Evolutionary conservation across 2,113 vertebrate species (phyloP).

Genomic region (Cryptomyrus ogoouensis): DNA sequence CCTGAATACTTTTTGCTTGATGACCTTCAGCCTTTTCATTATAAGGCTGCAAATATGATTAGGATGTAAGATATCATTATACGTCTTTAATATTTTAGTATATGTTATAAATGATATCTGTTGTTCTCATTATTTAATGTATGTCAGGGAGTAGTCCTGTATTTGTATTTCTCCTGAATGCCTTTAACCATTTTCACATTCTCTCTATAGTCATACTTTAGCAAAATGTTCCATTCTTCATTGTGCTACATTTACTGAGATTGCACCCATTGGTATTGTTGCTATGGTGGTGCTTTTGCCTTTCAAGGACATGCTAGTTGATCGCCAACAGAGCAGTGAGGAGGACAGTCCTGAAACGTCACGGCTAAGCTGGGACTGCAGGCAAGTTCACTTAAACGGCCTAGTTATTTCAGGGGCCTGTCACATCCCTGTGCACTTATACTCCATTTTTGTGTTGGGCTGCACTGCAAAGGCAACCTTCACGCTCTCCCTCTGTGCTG

Average conservation of each 20-base stretch:
- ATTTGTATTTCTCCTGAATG: not conserved
- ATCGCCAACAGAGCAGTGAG: not conserved
- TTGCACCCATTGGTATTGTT: constrained; percentile 18
- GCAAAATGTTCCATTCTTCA: not conserved
- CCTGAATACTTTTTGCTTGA: not conserved
- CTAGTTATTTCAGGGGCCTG: constrained; percentile 19
- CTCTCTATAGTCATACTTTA: not conserved
- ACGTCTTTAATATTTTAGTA: not conserved
- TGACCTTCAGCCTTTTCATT: not conserved
- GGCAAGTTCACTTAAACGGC: constrained; percentile 4
- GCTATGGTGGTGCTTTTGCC: constrained; percentile 15
- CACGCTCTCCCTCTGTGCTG: not conserved
- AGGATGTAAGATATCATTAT: not conserved
- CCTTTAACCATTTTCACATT: not conserved
- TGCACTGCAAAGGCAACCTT: not conserved
- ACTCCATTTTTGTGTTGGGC: constrained; percentile 21
- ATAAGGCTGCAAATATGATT: not conserved
- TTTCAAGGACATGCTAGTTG: constrained; percentile 24
- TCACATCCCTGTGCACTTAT: not conserved
- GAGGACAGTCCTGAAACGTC: constrained; percentile 11
- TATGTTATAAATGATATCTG: not conserved
- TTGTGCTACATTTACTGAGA: constrained; percentile 27
- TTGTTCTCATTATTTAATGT: not conserved
- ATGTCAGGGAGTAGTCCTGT: not conserved
- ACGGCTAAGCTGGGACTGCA: constrained; percentile 12